Evolutionary conservation across 2,888 invertebrate genomes (phyloP), one percentile per base, ranked within the genome.

Genomic region (Creontiades dilutus): DNA sequence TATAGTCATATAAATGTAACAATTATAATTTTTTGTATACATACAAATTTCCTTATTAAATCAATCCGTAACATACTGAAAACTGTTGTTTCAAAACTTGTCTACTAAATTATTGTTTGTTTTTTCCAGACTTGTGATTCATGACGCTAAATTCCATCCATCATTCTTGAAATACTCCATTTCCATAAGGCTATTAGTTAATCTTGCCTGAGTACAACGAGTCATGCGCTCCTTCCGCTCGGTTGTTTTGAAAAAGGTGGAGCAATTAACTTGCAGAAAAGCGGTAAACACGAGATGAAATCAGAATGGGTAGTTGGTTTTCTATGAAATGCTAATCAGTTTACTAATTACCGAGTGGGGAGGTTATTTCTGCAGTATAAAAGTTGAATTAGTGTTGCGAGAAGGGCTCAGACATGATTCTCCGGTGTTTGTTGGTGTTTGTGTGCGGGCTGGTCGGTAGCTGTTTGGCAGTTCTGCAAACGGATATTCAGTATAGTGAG

Each of bases 401-500:
- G 23, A 0, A 23, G 23, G 13, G 23, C 0, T 68, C 68, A 48
- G 82, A 19, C 19, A 82, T 82, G 82, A 19, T 27, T 23, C 52
- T 46, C 9, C 46, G 82, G 47, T 46, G 13, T 11, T 82, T 2
- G 47, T 48, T 48, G n/a, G 14, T 82, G 82, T 48, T 82, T 16
- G 82, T 46, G 82, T 82, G 52, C 23, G 82, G 52, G 23, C 13
- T 82, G 5, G 82, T 48, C 23, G 48, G 47, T 12, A 27, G 82
- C 16, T 7, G 27, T 23, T 52, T 23, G 12, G 82, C 82, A 9
- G 52, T 82, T 19, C 52, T 82, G 19, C 82, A 82, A 48, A n/a
- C 48, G 52, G 82, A 82, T 27, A 82, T 82, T 48, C 82, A 82
- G 52, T 82, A 48, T 14, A 82, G 82, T 82, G 11, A 46, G 82